Evolutionary conservation across 1,140 invertebrate genomes (phyloP), one percentile per base, ranked within the genome.

Genomic region (Bombus waltoni): DNA sequence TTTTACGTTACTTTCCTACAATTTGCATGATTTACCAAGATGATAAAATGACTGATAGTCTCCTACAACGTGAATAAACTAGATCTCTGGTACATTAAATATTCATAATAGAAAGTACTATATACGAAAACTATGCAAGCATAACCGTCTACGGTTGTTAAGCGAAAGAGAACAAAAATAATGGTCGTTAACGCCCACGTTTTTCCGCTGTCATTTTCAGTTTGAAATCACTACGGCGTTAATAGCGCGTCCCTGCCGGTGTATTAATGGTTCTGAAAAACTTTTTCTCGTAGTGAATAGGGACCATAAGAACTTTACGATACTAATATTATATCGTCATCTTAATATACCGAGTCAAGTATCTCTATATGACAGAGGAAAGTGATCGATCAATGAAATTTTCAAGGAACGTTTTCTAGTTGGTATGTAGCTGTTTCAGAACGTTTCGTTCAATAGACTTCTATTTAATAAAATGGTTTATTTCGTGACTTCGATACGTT

Each of bases 51-150:
- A 66, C 44, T 85, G 47, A 70, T 40, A 77, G 40, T 73, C 42
- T 9, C 38, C 38, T 76, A 44, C 35, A 62, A 82, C 6, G 66
- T 22, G 44, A 66, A 87, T 32, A 38, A 57, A 87, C 57, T 73
- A 57, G 77, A 80, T 42, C 38, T 59, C 35, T 35, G 32, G 22
- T 22, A 0, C 25, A 8, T 38, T 65, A 57, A 86, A 82, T 86
- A 85, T 47, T 70, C 73, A 83, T 78, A 78, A 44, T 66, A 65
- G 76, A 78, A 78, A 78, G 76, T 78, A 11, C 28, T 42, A 78
- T 44, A 78, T 78, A 59, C 40, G 76, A 44, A 44, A 44, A 78
- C 76, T 65, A 78, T 65, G 38, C 59, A 13, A 57, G 74, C 22
- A 47, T 38, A 75, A 8, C 70, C 13, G 22, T 65, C n/a, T 42